Evolutionary conservation across 2,797 vertebrate species (phyloP), one percentile per base, ranked within the genome.

Genomic region (Chelmon rostratus): DNA sequence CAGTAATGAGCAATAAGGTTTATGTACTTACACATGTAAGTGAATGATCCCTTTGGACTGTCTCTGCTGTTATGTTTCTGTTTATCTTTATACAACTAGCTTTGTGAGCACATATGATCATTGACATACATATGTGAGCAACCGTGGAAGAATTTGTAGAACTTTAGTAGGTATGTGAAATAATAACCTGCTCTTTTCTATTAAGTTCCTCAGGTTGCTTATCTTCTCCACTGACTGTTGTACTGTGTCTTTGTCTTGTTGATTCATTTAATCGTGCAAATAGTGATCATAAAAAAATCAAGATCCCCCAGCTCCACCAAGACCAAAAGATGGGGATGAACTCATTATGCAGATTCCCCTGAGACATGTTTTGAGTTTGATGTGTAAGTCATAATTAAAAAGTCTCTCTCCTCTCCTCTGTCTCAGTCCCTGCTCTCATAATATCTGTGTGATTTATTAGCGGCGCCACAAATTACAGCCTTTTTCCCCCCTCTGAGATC

Each of bases 311-410:
- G 77, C 85, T 71, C 54, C 69, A 58, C 53, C 83, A 68, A 49
- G 73, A 80, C 74, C 63, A 78, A 79, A 89, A 76, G 50, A 69
- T 72, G 68, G 78, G 71, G 77, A 66, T 84, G 87, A 88, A 89
- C 90, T 92, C 68, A 94, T 94, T 95, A 94, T 85, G 84, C 87
- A 70, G 85, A 75, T 84, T 93, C 93, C 92, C 93, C 88, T 72
- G 91, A 94, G 93, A 92, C 88, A 61, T 88, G 70, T 88, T 91
- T 76, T 81, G 88, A 91, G 92, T 94, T 89, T 88, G 90, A 93
- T 94, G 93, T 94, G 94, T 79, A 93, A 93, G 89, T 93, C 92
- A 90, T 95, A 95, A 95, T 95, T 95, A 95, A 95, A 95, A 95
- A 93, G 92, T 93, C 88, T 92, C 94, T 88, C 80, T 73, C 79